Conservation (phyloP, 2,888 invertebrate genomes). For the Hololepta plana region DNA sequence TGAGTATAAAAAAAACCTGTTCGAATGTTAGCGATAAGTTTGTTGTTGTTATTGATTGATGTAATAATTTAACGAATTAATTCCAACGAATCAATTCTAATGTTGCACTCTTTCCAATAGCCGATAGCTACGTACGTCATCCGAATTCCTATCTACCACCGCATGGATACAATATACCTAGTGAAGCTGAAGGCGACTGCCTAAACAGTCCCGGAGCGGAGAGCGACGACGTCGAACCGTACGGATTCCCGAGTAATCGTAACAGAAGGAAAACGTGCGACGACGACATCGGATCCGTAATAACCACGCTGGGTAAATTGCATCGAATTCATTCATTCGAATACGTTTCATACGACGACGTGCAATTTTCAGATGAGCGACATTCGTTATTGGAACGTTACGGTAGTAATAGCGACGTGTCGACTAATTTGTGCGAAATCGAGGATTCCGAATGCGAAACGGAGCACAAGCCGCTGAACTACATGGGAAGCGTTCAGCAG, state of each 20-base stretch:
- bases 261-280: conserved; percentile 30
- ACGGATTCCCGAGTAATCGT: conserved; percentile 30
- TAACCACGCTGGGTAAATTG: conserved; percentile 41
- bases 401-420: conserved; percentile 69
- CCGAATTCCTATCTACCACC: conserved; percentile 68
- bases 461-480: conserved; percentile 27
- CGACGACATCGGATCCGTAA: conserved; percentile 48
- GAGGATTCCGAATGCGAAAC: conserved; percentile 69
- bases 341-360: background rate
- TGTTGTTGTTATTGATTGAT: no score
- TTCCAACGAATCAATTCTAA: no score
- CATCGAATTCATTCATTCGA: background rate
- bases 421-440: conserved; percentile 80
- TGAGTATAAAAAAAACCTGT: conserved; percentile 19
- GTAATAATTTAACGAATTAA: no score
- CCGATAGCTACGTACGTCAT: conserved; percentile 49
- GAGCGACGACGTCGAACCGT: conserved; percentile 31
- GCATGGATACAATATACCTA: conserved; percentile 42
- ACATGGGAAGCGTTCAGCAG: conserved; percentile 23
- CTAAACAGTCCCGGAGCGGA: conserved; percentile 26
- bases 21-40: no score
- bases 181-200: conserved; percentile 41
- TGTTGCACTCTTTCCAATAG: no score
- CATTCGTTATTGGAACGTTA: conserved; percentile 55
- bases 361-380: conserved; percentile 40